Conservation (phyloP, 2,113 vertebrate genomes). For the Vombatus ursinus region DNA sequence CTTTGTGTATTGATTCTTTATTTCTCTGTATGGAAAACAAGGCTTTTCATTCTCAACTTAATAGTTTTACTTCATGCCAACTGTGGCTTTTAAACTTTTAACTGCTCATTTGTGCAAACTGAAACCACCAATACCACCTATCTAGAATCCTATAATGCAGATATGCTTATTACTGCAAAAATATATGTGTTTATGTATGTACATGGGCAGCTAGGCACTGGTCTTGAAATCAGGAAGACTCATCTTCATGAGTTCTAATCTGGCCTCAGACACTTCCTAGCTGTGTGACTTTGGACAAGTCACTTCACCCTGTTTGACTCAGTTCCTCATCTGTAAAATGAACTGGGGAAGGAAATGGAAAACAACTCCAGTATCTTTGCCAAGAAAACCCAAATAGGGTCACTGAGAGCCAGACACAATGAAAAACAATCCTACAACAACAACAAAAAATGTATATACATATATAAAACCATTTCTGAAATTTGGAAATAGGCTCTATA, state of each 20-base stretch:
- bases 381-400: neutral
- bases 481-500: constrained; percentile 3
- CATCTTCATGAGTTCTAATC: neutral
- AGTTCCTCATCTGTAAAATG: neutral
- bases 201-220: neutral
- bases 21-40: neutral
- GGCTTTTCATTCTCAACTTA: constrained; percentile 12
- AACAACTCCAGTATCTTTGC: neutral
- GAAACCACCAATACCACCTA: constrained; percentile 36
- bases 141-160: neutral
- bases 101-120: constrained; percentile 13
- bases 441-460: neutral
- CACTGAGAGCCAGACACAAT: neutral
- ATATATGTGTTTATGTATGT: too few species aligned
- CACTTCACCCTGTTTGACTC: neutral
- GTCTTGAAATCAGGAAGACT: neutral
- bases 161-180: constrained; percentile 29
- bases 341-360: neutral
- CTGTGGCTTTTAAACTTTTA: constrained; percentile 38
- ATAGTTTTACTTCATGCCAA: constrained; percentile 33
- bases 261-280: too few species aligned
- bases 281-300: neutral
- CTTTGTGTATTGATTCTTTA: constrained; percentile 38
- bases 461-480: constrained; percentile 9
- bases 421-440: neutral